A percentile compares a stretch with the other conserved stretches of the same genome.
Conservation (phyloP, 2,888 invertebrate genomes). For the Polydrusus pterygomalis region DNA sequence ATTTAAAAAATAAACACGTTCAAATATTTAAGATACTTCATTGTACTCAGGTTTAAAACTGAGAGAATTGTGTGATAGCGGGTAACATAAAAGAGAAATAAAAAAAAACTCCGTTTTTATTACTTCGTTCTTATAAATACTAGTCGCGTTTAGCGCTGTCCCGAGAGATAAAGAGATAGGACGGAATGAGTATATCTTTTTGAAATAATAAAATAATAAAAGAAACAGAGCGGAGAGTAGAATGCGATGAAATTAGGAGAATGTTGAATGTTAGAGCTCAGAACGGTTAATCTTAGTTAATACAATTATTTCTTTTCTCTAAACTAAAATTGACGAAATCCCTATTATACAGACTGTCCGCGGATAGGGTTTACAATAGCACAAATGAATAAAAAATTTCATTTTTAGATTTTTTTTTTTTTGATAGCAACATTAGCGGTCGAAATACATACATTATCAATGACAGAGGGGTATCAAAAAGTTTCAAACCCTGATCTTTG, state of each 20-base stretch:
- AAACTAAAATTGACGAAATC: too few relatives aligned
- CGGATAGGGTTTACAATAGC: too few relatives aligned
- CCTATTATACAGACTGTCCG: too few relatives aligned
- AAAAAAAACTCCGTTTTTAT: slow-evolving; percentile 23
- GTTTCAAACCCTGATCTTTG: too few relatives aligned
- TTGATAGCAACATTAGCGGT: too few relatives aligned
- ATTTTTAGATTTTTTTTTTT: too few relatives aligned
- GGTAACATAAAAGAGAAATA: slow-evolving; percentile 28
- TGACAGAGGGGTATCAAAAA: too few relatives aligned
- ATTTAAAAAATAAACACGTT: slow-evolving; percentile 30
- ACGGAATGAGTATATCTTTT: slow-evolving; percentile 23
- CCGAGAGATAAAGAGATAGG: slow-evolving; percentile 30
- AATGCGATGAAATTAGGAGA: slow-evolving; percentile 16
- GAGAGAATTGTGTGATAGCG: slow-evolving; percentile 25
- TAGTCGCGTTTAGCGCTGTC: slow-evolving; percentile 30
- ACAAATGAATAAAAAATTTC: too few relatives aligned
- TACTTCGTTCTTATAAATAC: slow-evolving; percentile 29
- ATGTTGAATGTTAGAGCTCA: too few relatives aligned
- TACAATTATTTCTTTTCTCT: too few relatives aligned
- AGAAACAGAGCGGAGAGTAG: slow-evolving; percentile 30
- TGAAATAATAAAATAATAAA: slow-evolving; percentile 16
- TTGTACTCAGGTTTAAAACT: slow-evolving; percentile 18
- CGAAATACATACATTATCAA: too few relatives aligned
- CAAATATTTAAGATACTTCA: slow-evolving; percentile 26
- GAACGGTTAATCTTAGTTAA: too few relatives aligned